Conservation (phyloP, 2,888 invertebrate species). For the Morinoia aosen region DNA sequence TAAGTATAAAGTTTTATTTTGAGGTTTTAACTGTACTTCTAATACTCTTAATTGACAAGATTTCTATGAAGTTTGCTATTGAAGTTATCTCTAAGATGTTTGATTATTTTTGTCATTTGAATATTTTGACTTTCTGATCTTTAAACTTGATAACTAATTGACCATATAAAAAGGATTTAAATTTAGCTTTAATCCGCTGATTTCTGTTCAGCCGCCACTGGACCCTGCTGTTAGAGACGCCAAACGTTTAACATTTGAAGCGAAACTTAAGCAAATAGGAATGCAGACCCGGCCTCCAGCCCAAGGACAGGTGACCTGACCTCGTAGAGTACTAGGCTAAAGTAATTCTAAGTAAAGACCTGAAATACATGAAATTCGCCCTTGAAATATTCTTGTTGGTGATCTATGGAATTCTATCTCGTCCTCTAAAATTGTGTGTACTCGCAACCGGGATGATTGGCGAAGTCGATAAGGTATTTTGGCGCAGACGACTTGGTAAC, state of each 20-base stretch:
- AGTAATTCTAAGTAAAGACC: not conserved
- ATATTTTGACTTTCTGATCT: not conserved
- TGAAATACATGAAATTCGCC: not conserved
- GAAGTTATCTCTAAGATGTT: not conserved
- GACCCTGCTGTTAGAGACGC: slow-evolving; percentile 52
- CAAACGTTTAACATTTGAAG: slow-evolving; percentile 53
- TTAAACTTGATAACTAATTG: not conserved
- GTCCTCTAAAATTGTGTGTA: not conserved
- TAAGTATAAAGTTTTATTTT: not conserved
- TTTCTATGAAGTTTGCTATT: not conserved
- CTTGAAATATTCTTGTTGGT: not conserved
- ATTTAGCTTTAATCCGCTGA: slow-evolving; percentile 23
- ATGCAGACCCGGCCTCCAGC: slow-evolving; percentile 27
- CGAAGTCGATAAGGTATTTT: not conserved
- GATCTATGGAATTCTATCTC: not conserved
- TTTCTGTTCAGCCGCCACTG: slow-evolving; percentile 35
- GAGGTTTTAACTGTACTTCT: not conserved
- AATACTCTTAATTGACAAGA: not conserved
- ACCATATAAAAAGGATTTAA: not conserved
- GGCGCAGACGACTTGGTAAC: not conserved
- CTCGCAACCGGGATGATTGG: not conserved
- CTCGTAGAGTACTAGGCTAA: not conserved
- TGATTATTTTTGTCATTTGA: not conserved
- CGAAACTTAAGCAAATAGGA: slow-evolving; percentile 54
- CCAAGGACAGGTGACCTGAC: slow-evolving; percentile 19